Conservation (phyloP, 1,140 invertebrate genomes). For the Heliconius himera region DNA sequence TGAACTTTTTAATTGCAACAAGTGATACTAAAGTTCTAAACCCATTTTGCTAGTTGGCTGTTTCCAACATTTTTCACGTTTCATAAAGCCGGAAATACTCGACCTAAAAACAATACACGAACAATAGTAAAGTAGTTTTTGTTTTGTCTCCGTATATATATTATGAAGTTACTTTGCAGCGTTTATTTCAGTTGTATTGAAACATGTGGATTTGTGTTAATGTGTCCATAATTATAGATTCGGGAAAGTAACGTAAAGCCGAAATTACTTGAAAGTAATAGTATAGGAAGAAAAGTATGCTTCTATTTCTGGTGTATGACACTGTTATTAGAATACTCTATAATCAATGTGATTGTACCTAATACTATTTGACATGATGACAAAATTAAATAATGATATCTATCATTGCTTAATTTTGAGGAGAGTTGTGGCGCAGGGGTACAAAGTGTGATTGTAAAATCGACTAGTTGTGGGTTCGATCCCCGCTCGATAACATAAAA, state of each 20-base stretch:
- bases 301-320: neutral
- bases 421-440: no score
- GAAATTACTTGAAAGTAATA: neutral
- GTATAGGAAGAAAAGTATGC: neutral
- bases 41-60: conserved; percentile 16
- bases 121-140: conserved; percentile 33
- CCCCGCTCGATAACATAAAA: no score
- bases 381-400: no score
- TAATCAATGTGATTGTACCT: neutral
- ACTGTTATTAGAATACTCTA: neutral
- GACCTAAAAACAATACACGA: conserved; percentile 29
- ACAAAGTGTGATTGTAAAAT: no score
- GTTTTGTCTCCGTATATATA: conserved; percentile 27
- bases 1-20: conserved; percentile 9
- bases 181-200: conserved; percentile 29
- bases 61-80: conserved; percentile 21
- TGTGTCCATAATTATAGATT: neutral
- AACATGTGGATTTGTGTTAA: conserved; percentile 17
- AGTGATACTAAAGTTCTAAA: conserved; percentile 22
- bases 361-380: no score
- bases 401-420: no score
- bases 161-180: conserved; percentile 25
- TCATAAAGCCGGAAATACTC: conserved; percentile 29
- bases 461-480: no score
- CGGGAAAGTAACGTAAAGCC: neutral